Percentiles rank a stretch among this genome's conserved stretches.
These are phyloP conservation scores for Lonchura striata DNA, from an alignment of 2,113 vertebrate species.

Conservation along the genomic window DNA sequence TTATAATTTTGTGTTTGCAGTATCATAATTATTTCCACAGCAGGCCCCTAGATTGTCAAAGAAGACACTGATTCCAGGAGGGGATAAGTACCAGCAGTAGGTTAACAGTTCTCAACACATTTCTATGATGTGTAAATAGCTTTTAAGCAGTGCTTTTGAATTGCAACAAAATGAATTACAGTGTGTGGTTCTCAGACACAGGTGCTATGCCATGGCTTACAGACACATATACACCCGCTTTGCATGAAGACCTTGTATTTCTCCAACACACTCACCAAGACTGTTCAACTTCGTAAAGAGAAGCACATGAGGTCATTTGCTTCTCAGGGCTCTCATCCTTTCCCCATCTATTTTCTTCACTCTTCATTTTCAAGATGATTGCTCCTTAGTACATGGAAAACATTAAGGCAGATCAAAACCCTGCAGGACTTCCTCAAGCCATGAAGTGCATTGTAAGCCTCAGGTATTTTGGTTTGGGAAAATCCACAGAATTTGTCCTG, in stretches of 20 bases:
- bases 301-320: not conserved
- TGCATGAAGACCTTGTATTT: not conserved
- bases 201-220: not conserved
- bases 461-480: not conserved
- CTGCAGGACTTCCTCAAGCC: not conserved
- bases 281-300: not conserved
- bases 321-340: not conserved
- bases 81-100: not conserved
- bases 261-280: not conserved
- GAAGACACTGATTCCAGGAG: not conserved
- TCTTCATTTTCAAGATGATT: not conserved
- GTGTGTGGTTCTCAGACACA: not conserved
- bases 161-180: not conserved
- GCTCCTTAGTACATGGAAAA: not conserved
- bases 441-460: not conserved
- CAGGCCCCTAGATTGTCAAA: not conserved
- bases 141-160: not conserved
- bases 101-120: not conserved
- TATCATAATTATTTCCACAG: constrained; percentile 1
- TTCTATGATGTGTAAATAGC: not conserved
- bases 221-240: not conserved
- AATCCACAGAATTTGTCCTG: not conserved
- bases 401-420: not conserved
- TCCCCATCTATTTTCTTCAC: not conserved
- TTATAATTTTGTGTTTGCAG: not conserved